Evolutionary conservation across 2,797 vertebrate genomes (phyloP).

Genomic region (Simalia tracyae): DNA sequence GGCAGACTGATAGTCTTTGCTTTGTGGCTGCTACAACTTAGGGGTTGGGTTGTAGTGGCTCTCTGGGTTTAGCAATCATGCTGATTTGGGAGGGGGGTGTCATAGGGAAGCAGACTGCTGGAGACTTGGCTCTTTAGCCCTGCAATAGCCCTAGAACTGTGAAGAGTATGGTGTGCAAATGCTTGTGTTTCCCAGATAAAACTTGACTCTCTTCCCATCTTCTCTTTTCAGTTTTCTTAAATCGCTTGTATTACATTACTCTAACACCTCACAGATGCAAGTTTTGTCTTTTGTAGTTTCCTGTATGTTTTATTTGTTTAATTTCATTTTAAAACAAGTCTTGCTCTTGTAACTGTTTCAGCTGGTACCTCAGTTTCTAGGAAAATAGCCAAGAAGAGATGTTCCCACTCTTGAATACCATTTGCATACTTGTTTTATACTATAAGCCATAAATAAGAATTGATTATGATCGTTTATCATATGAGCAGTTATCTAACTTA

Average conservation of each 20-base stretch:
- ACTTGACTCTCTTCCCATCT: background rate
- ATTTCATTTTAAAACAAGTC: constrained; percentile 16
- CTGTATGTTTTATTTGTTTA: constrained; percentile 16
- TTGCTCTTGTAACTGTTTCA: constrained; percentile 7
- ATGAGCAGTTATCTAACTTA: constrained; percentile 18
- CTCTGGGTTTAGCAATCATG: background rate
- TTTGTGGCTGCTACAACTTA: background rate
- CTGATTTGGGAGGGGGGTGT: background rate
- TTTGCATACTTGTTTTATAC: constrained; percentile 21
- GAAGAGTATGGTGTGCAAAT: background rate
- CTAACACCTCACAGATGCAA: background rate
- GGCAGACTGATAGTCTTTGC: background rate
- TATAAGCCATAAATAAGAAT: constrained; percentile 25
- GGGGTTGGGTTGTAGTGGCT: background rate
- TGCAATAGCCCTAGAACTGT: background rate
- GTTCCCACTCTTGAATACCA: constrained; percentile 3
- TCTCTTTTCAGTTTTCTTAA: background rate
- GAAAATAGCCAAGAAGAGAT: constrained; percentile 21
- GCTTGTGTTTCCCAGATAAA: background rate
- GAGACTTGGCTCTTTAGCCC: background rate
- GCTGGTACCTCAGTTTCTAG: constrained; percentile 3
- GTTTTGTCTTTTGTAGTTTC: background rate
- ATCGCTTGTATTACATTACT: background rate
- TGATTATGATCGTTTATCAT: constrained; percentile 30
- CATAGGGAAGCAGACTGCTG: background rate